Percentiles rank a stretch among this genome's conserved stretches.
Conservation (phyloP, 2,113 vertebrate genomes). For the Xenus cinereus region DNA sequence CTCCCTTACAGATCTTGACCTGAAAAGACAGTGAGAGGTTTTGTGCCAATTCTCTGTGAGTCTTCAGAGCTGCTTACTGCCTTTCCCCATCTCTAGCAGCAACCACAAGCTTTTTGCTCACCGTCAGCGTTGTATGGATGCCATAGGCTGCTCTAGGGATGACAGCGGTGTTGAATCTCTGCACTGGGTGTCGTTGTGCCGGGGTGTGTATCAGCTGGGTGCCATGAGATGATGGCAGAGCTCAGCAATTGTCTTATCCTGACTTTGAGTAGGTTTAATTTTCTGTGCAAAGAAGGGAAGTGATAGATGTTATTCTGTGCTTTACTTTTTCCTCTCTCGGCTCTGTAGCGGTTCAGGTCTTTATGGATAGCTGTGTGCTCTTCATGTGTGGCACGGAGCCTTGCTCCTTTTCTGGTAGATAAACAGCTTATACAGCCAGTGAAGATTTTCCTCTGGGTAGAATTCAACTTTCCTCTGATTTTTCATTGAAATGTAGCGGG, state of each 20-base stretch:
- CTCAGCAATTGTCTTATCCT: neutral
- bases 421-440: neutral
- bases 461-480: neutral
- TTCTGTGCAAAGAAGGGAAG: neutral
- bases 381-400: neutral
- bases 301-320: neutral
- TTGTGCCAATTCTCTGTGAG: neutral
- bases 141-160: neutral
- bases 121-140: neutral
- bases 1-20: neutral
- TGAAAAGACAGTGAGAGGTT: neutral
- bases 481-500: neutral
- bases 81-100: neutral
- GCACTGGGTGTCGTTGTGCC: rapidly evolving
- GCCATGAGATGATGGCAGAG: neutral
- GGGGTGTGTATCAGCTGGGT: neutral
- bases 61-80: neutral
- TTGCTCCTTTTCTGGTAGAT: neutral
- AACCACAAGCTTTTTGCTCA: neutral
- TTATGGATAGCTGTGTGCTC: neutral
- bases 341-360: neutral
- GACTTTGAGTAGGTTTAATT: neutral
- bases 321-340: neutral
- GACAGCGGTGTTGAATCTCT: neutral
- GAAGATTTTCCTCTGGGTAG: neutral